A percentile compares a stretch with the other conserved stretches of the same genome.
These are phyloP conservation scores for Pachymerium ferrugineum DNA, from an alignment of 2,888 invertebrate genomes.

Conservation along the genomic window DNA sequence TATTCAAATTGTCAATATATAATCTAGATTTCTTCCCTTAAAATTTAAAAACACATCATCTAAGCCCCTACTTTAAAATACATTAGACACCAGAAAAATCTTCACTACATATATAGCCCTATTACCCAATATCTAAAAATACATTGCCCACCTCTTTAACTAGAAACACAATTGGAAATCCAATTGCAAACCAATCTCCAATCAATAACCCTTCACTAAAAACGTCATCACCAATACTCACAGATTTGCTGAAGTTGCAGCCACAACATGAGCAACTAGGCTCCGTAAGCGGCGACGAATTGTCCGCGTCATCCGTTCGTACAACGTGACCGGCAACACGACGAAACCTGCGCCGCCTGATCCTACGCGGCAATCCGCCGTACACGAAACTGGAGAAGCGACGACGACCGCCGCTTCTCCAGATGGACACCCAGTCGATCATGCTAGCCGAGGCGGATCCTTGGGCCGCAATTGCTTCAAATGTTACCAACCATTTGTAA, in stretches of 20 bases:
- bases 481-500: background rate
- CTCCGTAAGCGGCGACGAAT: background rate
- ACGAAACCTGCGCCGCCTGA: slow-evolving; percentile 54
- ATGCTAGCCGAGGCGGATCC: slow-evolving; percentile 46
- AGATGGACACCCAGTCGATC: slow-evolving; percentile 74
- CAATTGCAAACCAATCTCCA: no score
- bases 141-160: no score
- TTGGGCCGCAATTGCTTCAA: slow-evolving; percentile 22
- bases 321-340: slow-evolving; percentile 29
- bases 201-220: no score
- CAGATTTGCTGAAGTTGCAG: slow-evolving; percentile 15
- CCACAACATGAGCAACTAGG: slow-evolving; percentile 2
- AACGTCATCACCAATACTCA: no score
- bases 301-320: background rate
- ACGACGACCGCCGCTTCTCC: slow-evolving; percentile 63
- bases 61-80: no score
- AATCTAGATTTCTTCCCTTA: no score
- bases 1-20: no score
- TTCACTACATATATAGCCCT: no score
- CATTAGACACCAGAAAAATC: no score
- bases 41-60: no score
- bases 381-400: slow-evolving; percentile 63
- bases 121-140: no score
- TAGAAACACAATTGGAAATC: no score
- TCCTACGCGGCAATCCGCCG: slow-evolving; percentile 60